Evolutionary conservation across 1,140 invertebrate species (phyloP).

Genomic region (Periplaneta americana): DNA sequence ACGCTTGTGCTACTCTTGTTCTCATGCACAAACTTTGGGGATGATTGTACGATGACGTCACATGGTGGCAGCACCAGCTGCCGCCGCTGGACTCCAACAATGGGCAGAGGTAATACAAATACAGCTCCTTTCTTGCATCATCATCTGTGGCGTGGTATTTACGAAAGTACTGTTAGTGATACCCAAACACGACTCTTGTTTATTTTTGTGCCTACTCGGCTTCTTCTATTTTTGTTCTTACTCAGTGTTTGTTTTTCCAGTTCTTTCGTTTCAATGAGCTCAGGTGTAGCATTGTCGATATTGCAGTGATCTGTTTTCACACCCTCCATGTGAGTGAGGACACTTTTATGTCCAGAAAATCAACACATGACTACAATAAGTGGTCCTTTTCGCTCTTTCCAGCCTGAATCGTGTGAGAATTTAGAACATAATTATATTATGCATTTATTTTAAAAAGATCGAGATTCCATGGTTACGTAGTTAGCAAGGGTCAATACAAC

Average conservation of each 20-base stretch:
- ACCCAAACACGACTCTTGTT: background rate
- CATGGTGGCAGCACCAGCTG: background rate
- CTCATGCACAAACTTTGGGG: too few relatives aligned
- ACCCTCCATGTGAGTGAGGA: too few relatives aligned
- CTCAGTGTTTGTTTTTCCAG: background rate
- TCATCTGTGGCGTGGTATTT: background rate
- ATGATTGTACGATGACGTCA: background rate
- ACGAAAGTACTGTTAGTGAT: background rate
- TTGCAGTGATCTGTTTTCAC: background rate
- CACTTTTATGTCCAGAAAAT: too few relatives aligned
- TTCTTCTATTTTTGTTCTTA: too few relatives aligned
- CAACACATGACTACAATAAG: too few relatives aligned
- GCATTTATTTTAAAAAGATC: too few relatives aligned
- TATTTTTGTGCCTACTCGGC: background rate
- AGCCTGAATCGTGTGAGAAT: too few relatives aligned
- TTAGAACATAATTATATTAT: too few relatives aligned
- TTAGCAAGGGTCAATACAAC: too few relatives aligned
- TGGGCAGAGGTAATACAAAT: background rate
- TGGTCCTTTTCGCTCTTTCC: too few relatives aligned
- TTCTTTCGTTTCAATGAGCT: background rate
- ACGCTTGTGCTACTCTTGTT: background rate
- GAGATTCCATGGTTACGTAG: too few relatives aligned
- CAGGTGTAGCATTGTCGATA: background rate
- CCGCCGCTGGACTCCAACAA: background rate
- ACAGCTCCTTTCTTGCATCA: background rate